phyloP scores from a whole-genome alignment of 2,113 vertebrate species.

The Cercopithecus mona region DNA sequence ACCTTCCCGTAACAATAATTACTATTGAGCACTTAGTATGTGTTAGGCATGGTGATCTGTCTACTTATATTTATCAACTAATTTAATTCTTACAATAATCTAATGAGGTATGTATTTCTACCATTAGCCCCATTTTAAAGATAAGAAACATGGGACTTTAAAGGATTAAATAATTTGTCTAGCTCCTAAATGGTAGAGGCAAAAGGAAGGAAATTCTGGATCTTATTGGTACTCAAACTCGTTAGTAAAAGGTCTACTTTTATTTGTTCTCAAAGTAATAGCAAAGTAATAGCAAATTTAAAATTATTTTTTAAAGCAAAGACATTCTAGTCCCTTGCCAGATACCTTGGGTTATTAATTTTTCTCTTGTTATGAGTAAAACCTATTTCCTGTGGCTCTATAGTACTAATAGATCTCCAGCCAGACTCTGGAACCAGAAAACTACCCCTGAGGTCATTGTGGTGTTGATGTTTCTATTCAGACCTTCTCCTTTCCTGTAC shows the following conservation, averaged over 20 bases:
- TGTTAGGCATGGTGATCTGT: background rate
- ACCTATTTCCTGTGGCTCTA: conserved; percentile 18
- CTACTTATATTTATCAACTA: background rate
- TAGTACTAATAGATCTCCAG: conserved; percentile 32
- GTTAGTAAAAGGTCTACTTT: background rate
- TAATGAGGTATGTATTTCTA: background rate
- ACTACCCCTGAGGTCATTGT: conserved; percentile 50
- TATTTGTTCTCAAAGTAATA: background rate
- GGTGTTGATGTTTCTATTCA: conserved; percentile 30
- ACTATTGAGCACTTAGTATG: background rate
- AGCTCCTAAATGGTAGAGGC: background rate
- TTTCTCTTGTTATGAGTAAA: background rate
- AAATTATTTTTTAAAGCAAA: background rate
- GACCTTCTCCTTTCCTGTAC: background rate
- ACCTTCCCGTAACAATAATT: background rate
- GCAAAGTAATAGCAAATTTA: background rate
- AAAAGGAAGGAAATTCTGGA: background rate
- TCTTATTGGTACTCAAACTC: background rate
- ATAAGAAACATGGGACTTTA: background rate
- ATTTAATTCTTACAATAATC: background rate
- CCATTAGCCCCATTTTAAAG: background rate
- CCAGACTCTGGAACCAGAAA: background rate
- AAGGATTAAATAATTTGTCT: background rate
- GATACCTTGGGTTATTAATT: background rate
- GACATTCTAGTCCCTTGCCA: background rate